phyloP scores from a whole-genome alignment of 2,113 vertebrate species.

The Condylura cristata region DNA sequence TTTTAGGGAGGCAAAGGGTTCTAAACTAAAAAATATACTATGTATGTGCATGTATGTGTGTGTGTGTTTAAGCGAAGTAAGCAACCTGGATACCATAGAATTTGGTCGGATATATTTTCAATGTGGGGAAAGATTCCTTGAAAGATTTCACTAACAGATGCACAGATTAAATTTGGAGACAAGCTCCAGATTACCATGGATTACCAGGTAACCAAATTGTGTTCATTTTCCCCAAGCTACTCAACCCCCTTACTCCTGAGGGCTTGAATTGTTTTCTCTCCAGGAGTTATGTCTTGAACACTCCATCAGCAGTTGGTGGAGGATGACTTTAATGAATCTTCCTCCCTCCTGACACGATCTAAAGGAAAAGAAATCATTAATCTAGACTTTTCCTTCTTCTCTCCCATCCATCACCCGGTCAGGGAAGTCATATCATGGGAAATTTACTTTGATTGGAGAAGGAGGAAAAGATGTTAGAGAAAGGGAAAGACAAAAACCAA shows the following conservation, averaged over 20 bases:
- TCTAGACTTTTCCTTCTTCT: neutral
- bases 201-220: neutral
- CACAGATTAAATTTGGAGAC: constrained; percentile 1
- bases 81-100: neutral
- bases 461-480: neutral
- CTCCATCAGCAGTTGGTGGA: neutral
- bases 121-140: neutral
- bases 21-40: neutral
- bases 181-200: neutral
- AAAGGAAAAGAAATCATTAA: neutral
- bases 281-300: neutral
- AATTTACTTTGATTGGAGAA: neutral
- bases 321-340: neutral
- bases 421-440: neutral
- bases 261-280: neutral
- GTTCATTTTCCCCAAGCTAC: neutral
- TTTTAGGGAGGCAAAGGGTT: neutral
- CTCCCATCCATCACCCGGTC: too few species aligned
- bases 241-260: neutral
- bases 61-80: neutral
- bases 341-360: neutral
- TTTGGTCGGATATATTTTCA: neutral
- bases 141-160: neutral
- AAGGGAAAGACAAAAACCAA: neutral
- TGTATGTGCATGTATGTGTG: neutral